Evolutionary conservation across 2,888 invertebrate genomes (phyloP).

Genomic region (Leucophenga maculata): DNA sequence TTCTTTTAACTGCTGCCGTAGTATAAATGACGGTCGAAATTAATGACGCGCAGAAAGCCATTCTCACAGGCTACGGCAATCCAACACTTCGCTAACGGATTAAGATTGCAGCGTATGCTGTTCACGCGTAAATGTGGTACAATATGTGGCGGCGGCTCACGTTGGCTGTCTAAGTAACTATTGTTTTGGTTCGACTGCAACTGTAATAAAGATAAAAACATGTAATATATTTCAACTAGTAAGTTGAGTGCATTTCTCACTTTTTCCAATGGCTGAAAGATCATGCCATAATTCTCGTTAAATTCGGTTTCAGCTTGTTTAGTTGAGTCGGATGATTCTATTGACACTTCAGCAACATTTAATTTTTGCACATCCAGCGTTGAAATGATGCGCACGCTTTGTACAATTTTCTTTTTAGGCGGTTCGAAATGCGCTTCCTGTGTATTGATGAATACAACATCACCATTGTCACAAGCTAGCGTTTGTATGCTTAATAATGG

Average conservation of each 20-base stretch:
- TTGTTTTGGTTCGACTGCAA: slow-evolving; percentile 23
- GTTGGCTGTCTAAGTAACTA: slow-evolving; percentile 38
- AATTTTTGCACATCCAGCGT: slow-evolving; percentile 54
- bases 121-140: slow-evolving; percentile 58
- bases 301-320: slow-evolving; percentile 46
- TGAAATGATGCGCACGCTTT: slow-evolving; percentile 41
- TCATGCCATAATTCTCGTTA: slow-evolving; percentile 62
- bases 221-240: no score
- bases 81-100: slow-evolving; percentile 51
- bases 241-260: slow-evolving; percentile 31
- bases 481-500: slow-evolving; percentile 50
- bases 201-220: slow-evolving; percentile 9
- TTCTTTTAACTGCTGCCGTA: no score
- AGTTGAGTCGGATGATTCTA: slow-evolving; percentile 18
- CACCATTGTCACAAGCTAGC: slow-evolving; percentile 60
- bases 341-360: slow-evolving; percentile 28
- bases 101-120: slow-evolving; percentile 64
- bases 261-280: slow-evolving; percentile 51
- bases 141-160: slow-evolving; percentile 48
- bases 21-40: slow-evolving; percentile 34
- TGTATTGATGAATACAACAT: slow-evolving; percentile 53
- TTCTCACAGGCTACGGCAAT: slow-evolving; percentile 68
- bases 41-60: slow-evolving; percentile 64
- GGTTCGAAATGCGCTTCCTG: slow-evolving; percentile 53
- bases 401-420: slow-evolving; percentile 25